Conservation (phyloP, 1,140 invertebrate species). For the Carcinoscorpius rotundicauda region DNA sequence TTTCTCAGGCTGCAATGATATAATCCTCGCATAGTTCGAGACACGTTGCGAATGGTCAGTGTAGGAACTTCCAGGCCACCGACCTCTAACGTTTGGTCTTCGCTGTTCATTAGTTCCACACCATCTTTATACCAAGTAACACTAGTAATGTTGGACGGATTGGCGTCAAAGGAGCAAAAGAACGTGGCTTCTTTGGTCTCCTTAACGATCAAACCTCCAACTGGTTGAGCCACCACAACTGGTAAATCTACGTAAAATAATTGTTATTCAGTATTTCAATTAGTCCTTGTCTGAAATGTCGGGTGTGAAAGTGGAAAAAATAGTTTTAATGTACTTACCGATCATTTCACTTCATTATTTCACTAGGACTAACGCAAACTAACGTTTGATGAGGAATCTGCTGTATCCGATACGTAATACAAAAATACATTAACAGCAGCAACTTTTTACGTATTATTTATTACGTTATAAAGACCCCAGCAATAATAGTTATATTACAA, state of each 20-base stretch:
- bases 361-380: too few species aligned
- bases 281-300: too few species aligned
- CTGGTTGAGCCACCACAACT: conserved; percentile 24
- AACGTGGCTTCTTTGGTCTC: conserved; percentile 22
- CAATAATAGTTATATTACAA: too few species aligned
- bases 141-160: conserved; percentile 22
- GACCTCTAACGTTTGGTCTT: conserved; percentile 1
- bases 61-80: conserved; percentile 16
- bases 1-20: conserved; percentile 69
- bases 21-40: conserved; percentile 58
- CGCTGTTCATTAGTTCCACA: conserved; percentile 10
- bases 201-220: conserved; percentile 22
- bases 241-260: conserved; percentile 21
- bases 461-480: too few species aligned
- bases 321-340: too few species aligned
- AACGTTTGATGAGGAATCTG: too few species aligned
- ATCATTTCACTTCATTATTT: too few species aligned
- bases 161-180: conserved; percentile 25
- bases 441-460: too few species aligned
- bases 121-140: conserved; percentile 24
- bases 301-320: too few species aligned
- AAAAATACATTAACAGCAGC: too few species aligned
- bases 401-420: too few species aligned
- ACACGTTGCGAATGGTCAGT: conserved; percentile 59
- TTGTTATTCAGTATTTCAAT: too few species aligned